Conservation (phyloP, 2,113 vertebrate species). For the Lepus timidus region DNA sequence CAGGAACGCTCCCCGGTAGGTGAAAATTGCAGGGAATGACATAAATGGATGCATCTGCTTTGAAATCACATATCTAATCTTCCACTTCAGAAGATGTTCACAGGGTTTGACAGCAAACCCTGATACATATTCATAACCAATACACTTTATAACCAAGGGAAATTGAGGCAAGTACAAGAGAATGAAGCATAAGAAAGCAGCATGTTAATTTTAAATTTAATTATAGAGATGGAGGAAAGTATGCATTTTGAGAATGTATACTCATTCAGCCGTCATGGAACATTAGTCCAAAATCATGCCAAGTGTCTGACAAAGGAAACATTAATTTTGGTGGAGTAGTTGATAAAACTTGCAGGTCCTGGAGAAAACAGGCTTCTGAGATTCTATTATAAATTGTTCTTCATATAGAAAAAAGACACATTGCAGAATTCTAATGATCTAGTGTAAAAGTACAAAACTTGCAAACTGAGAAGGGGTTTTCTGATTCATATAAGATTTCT, state of each 20-base stretch:
- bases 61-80: conserved; percentile 56
- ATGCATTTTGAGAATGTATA: conserved; percentile 55
- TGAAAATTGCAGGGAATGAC: conserved; percentile 49
- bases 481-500: background rate
- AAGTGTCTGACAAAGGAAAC: conserved; percentile 67
- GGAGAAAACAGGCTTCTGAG: conserved; percentile 48
- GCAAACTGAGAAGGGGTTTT: background rate
- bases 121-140: conserved; percentile 68
- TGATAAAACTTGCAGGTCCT: conserved; percentile 58
- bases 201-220: conserved; percentile 82
- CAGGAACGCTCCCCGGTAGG: background rate
- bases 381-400: conserved; percentile 47
- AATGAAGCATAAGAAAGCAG: conserved; percentile 61
- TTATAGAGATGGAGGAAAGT: conserved; percentile 64
- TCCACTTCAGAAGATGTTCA: conserved; percentile 42
- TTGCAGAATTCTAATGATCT: conserved; percentile 13
- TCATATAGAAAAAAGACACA: background rate
- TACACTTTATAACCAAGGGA: conserved; percentile 23
- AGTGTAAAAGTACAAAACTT: conserved; percentile 16
- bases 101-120: conserved; percentile 57
- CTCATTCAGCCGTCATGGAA: conserved; percentile 67
- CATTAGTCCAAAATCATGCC: conserved; percentile 57
- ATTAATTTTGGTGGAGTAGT: conserved; percentile 63
- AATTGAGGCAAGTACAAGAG: conserved; percentile 60
- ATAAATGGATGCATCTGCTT: conserved; percentile 45